phyloP scores from a whole-genome alignment of 2,888 invertebrate species.

The Eubasilissa splendida region DNA sequence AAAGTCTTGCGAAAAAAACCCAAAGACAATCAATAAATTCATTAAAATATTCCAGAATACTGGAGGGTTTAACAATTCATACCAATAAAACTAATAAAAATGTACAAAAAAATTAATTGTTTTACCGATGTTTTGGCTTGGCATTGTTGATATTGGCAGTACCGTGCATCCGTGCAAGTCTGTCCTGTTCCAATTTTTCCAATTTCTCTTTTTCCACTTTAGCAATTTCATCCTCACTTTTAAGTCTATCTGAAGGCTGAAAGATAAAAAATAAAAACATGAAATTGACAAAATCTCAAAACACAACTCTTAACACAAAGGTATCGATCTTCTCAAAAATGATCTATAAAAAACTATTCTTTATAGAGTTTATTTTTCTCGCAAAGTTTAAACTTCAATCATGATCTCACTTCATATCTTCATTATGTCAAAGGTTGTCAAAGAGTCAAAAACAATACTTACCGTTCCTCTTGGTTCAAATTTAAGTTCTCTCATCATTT shows the following conservation, averaged over 20 bases:
- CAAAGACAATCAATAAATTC: neutral
- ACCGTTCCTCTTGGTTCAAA: constrained; percentile 85
- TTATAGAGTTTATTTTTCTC: too few species aligned
- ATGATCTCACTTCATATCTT: too few species aligned
- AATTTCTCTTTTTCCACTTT: constrained; percentile 85
- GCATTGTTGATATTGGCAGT: constrained; percentile 66
- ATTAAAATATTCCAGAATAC: neutral
- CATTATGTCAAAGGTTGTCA: too few species aligned
- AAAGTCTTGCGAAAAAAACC: neutral
- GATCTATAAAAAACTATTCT: too few species aligned
- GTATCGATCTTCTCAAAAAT: too few species aligned
- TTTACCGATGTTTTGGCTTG: constrained; percentile 75
- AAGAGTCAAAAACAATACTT: constrained; percentile 59
- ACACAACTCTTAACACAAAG: too few species aligned
- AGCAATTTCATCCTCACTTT: constrained; percentile 87
- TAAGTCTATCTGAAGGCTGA: constrained; percentile 84
- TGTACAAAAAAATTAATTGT: neutral
- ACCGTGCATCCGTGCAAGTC: constrained; percentile 85
- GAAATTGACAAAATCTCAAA: neutral
- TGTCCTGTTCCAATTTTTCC: constrained; percentile 84
- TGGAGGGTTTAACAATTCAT: neutral
- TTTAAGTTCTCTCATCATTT: constrained; percentile 83
- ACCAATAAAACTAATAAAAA: too few species aligned
- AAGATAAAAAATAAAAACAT: constrained; percentile 10
- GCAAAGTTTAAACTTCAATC: too few species aligned